Conservation (phyloP, 2,888 invertebrate genomes). For the Lobophora halterata region DNA sequence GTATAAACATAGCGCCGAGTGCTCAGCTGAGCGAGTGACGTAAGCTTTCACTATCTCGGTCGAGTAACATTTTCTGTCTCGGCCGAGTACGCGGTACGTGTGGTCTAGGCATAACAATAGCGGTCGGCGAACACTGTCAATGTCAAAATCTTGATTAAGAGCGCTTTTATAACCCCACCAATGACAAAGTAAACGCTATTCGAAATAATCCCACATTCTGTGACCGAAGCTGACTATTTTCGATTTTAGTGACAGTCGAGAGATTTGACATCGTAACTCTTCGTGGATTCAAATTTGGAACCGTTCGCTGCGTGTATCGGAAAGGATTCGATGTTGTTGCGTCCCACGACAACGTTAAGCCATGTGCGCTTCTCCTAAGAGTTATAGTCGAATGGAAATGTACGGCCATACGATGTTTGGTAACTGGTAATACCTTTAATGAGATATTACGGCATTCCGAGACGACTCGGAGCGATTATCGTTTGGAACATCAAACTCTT, state of each 20-base stretch:
- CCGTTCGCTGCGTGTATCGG: conserved; percentile 39
- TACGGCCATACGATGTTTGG: conserved; percentile 48
- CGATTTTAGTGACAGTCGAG: conserved; percentile 56
- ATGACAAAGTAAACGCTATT: conserved; percentile 53
- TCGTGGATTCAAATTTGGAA: conserved; percentile 67
- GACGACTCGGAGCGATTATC: conserved; percentile 65
- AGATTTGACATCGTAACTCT: conserved; percentile 72
- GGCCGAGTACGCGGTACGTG: no score
- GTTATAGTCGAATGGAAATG: conserved; percentile 44
- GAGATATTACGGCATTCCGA: conserved; percentile 73
- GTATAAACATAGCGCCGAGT: no score
- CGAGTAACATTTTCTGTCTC: no score
- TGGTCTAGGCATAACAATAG: conserved; percentile 44
- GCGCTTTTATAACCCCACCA: conserved; percentile 53
- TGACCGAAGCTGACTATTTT: conserved; percentile 53
- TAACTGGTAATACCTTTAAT: conserved; percentile 49
- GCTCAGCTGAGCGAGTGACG: no score
- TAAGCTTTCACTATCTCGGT: no score
- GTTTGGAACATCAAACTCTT: conserved; percentile 71
- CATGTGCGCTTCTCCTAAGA: conserved; percentile 40
- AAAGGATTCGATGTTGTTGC: conserved; percentile 39
- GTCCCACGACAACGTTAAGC: conserved; percentile 42
- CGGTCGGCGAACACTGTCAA: conserved; percentile 53
- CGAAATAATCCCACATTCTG: conserved; percentile 44
- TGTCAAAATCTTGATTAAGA: conserved; percentile 58